Percentiles rank a stretch among this genome's conserved stretches.
phyloP scores from a whole-genome alignment of 2,797 vertebrate species.

The Morus bassanus region DNA sequence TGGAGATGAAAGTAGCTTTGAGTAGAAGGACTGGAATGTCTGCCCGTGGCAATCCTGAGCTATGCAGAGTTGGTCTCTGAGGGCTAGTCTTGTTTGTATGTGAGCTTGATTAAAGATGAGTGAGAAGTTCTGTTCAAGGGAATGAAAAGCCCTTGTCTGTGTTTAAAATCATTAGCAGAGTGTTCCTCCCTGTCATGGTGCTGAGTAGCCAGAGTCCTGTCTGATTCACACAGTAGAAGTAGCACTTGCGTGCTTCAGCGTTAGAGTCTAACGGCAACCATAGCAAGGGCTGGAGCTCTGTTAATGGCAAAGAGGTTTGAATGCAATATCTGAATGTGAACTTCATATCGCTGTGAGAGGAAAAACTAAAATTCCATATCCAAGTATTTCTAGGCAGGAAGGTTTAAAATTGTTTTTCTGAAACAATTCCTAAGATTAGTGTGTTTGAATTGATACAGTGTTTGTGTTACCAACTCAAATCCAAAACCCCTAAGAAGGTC shows the following conservation, averaged over 20 bases:
- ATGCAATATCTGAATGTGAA: not conserved
- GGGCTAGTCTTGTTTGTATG: not conserved
- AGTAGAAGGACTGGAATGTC: not conserved
- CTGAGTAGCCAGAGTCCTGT: not conserved
- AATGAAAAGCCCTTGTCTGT: not conserved
- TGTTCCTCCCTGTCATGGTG: not conserved
- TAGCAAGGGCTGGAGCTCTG: not conserved
- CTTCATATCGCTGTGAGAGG: not conserved
- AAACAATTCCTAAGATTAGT: not conserved
- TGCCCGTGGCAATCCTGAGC: not conserved
- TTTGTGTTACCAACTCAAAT: not conserved
- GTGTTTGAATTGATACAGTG: not conserved
- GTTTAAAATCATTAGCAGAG: not conserved
- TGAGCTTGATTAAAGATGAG: not conserved
- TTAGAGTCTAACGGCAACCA: accelerated
- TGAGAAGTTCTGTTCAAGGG: not conserved
- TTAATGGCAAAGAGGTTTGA: not conserved
- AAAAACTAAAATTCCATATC: not conserved
- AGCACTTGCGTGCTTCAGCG: not conserved
- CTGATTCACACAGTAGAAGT: not conserved
- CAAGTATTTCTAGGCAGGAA: not conserved
- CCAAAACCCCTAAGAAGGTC: not conserved
- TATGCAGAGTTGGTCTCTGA: not conserved
- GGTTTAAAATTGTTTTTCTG: not conserved
- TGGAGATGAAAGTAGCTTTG: not conserved